A percentile compares a stretch with the other conserved stretches of the same genome.
Evolutionary conservation across 1,140 invertebrate species (phyloP).

Genomic region (Metopolophium dirhodum): DNA sequence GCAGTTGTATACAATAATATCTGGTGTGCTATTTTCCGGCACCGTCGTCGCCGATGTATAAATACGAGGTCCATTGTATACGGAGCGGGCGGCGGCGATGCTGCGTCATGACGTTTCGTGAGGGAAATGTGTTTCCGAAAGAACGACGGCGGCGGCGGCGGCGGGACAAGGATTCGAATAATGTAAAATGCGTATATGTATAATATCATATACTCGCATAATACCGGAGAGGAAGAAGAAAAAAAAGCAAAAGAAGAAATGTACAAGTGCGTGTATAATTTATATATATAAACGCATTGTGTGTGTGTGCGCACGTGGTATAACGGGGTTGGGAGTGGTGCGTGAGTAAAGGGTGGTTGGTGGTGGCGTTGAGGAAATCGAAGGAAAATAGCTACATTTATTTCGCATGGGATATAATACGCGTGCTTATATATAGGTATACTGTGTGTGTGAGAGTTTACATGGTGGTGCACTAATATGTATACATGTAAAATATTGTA

Average conservation of each 20-base stretch:
- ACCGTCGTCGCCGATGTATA: neutral
- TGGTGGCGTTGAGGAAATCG: neutral
- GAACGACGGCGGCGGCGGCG: neutral
- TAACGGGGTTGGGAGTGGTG: neutral
- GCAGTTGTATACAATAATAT: neutral
- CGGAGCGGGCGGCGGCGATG: neutral
- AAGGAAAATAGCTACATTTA: slow-evolving; percentile 53
- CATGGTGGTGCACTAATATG: neutral
- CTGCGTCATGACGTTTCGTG: slow-evolving; percentile 48
- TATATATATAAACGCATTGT: neutral
- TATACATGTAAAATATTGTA: neutral
- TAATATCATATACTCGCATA: neutral
- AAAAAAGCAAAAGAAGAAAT: neutral
- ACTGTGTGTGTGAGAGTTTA: neutral
- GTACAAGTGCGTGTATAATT: neutral
- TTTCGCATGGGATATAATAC: slow-evolving; percentile 16
- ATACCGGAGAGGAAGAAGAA: neutral
- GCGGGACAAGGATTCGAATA: neutral
- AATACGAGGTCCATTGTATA: slow-evolving; percentile 23
- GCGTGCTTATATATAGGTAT: neutral
- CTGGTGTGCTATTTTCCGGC: neutral
- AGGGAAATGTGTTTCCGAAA: slow-evolving; percentile 39
- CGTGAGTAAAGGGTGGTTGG: neutral
- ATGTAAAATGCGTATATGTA: neutral
- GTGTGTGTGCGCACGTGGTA: neutral